A percentile compares a stretch with the other conserved stretches of the same genome.
Evolutionary conservation across 2,113 vertebrate species (phyloP).

Genomic region (Channa maculata): DNA sequence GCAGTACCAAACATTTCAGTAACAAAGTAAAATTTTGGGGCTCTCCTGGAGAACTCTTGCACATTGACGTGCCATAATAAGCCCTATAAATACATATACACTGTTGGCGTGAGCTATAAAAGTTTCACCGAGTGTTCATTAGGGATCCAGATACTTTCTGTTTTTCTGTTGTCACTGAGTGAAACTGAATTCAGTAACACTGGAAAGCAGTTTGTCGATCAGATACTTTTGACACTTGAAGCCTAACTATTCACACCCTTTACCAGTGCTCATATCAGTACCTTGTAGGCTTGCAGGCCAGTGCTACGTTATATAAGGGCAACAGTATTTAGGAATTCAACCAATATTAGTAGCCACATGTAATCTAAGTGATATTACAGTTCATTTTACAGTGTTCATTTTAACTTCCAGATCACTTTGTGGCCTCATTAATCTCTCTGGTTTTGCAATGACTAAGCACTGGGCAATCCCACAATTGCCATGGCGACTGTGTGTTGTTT

Average conservation of each 20-base stretch:
- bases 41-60: neutral
- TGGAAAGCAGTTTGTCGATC: neutral
- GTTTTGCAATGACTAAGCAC: slow-evolving; percentile 31
- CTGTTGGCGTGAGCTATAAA: too few species aligned
- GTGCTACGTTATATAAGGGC: neutral
- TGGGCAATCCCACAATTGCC: slow-evolving; percentile 36
- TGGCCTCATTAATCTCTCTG: slow-evolving; percentile 12
- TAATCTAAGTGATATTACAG: neutral
- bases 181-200: neutral
- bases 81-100: neutral
- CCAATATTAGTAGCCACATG: neutral
- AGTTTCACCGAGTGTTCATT: too few species aligned
- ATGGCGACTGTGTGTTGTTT: slow-evolving; percentile 32
- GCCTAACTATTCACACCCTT: neutral
- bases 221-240: neutral
- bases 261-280: neutral
- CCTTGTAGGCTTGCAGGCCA: neutral
- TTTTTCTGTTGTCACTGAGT: neutral
- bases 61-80: neutral
- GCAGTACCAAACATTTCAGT: neutral
- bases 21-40: neutral
- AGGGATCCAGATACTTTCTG: neutral
- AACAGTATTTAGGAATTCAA: neutral
- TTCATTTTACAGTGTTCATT: slow-evolving; percentile 13
- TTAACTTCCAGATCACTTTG: slow-evolving; percentile 10